These are phyloP conservation scores for Hesperia comma DNA, from an alignment of 2,888 invertebrate genomes.

Conservation along the genomic window DNA sequence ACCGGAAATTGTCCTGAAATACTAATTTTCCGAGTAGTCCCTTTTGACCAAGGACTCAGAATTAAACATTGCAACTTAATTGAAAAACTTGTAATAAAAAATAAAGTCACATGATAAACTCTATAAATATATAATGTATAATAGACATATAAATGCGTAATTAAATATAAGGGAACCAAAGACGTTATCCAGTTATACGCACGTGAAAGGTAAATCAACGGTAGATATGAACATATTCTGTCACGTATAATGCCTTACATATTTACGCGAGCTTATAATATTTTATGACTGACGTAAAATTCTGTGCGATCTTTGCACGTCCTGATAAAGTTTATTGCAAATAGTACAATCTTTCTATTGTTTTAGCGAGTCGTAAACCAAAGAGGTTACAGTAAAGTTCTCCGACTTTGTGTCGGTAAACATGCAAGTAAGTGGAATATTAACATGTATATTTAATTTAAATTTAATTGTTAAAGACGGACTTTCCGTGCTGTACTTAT, in stretches of 20 bases:
- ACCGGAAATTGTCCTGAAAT: too few species aligned
- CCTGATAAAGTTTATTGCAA: constrained; percentile 50
- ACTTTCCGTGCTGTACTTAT: too few species aligned
- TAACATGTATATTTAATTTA: not conserved
- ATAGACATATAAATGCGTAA: not conserved
- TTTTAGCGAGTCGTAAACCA: constrained; percentile 46
- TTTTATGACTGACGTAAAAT: constrained; percentile 50
- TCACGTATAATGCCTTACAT: constrained; percentile 33
- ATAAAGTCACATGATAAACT: not conserved
- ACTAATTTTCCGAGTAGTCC: too few species aligned
- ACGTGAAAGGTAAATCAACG: not conserved
- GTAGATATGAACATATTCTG: constrained; percentile 15
- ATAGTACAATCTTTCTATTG: constrained; percentile 47
- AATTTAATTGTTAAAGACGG: too few species aligned
- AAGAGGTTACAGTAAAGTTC: constrained; percentile 39
- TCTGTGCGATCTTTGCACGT: constrained; percentile 43
- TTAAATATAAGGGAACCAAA: not conserved
- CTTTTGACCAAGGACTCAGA: too few species aligned
- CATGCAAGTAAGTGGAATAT: constrained; percentile 19
- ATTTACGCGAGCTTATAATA: constrained; percentile 47
- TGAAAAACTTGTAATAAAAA: not conserved
- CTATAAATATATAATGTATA: not conserved
- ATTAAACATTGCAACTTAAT: too few species aligned
- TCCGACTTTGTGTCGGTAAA: constrained; percentile 16
- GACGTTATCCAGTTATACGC: not conserved